Evolutionary conservation across 2,888 invertebrate genomes (phyloP), one percentile per base, ranked within the genome.

Genomic region (Eupithecia tripunctaria): DNA sequence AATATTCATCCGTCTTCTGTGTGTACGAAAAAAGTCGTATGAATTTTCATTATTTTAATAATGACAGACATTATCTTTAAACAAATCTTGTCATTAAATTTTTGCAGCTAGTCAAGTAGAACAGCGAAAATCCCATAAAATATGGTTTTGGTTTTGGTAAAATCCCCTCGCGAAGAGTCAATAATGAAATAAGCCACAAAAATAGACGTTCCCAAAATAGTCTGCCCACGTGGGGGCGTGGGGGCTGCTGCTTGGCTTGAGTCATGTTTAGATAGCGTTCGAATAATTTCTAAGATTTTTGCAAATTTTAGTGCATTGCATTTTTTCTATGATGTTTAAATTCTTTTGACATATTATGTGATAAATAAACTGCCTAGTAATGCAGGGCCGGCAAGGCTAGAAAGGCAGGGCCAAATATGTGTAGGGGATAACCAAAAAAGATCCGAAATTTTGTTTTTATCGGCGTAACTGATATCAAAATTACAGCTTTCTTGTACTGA

Each of bases 151-250:
- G 60, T 36, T 7, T 8, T 8, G 2, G 29, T 59, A 21, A 1
- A 62, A 56, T 72, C 63, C 72, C 75, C 80, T 71, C 73, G 67
- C 76, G 81, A 76, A 78, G 79, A 81, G 77, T 65, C 76, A 80
- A 79, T 81, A 81, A 81, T 84, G 81, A 82, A 85, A 84, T 84
- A 84, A 84, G 80, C 78, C 68, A 79, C 82, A 73, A 82, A 87
- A 87, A 86, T 87, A 87, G 78, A 72, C 62, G 71, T 63, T 71
- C 76, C 82, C 71, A 75, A 85, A 88, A 88, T 89, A 88, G 82
- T 67, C 18, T 0, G 47, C 10, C 82, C 84, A 84, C 85, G 88
- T 89, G 88, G 85, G 89, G 84, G 82, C 85, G 88, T 89, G 88
- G 85, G 89, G 84, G 82, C 78, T 18, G n/a, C 47, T n/a, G 47